Evolutionary conservation across 2,113 vertebrate species (phyloP).

Genomic region (Neodontobutis hainanensis): DNA sequence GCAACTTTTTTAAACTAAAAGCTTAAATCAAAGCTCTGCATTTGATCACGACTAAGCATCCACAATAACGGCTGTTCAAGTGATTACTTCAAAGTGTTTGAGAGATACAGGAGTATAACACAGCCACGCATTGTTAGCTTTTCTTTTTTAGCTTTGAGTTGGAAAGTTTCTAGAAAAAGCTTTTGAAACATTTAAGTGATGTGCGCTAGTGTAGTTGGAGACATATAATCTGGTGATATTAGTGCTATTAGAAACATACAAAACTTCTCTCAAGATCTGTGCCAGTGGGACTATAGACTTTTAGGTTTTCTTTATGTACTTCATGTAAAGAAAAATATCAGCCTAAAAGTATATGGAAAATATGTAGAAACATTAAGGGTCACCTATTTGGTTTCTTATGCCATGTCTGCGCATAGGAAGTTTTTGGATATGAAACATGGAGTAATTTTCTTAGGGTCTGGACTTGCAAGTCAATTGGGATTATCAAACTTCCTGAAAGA

Average conservation of each 20-base stretch:
- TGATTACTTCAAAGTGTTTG: constrained; percentile 40
- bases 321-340: constrained; percentile 29
- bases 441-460: too few species aligned
- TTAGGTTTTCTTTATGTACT: constrained; percentile 52
- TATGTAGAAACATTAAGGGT: too few species aligned
- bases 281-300: constrained; percentile 52
- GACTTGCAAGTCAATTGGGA: too few species aligned
- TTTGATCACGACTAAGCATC: constrained; percentile 55
- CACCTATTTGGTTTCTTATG: too few species aligned
- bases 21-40: constrained; percentile 78
- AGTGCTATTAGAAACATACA: constrained; percentile 29
- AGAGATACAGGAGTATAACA: constrained; percentile 33
- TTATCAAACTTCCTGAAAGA: too few species aligned
- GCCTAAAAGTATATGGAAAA: constrained; percentile 71
- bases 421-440: too few species aligned
- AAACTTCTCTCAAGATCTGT: constrained; percentile 78
- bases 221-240: constrained; percentile 66
- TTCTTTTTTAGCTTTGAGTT: constrained; percentile 79
- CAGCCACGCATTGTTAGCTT: constrained; percentile 37
- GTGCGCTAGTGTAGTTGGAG: constrained; percentile 65
- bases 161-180: constrained; percentile 78
- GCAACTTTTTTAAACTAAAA: constrained; percentile 87
- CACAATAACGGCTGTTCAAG: constrained; percentile 28
- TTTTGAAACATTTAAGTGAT: constrained; percentile 49
- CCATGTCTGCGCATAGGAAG: too few species aligned